Evolutionary conservation across 2,113 vertebrate species (phyloP), one percentile per base, ranked within the genome.

Genomic region (Oceanodroma tethys): DNA sequence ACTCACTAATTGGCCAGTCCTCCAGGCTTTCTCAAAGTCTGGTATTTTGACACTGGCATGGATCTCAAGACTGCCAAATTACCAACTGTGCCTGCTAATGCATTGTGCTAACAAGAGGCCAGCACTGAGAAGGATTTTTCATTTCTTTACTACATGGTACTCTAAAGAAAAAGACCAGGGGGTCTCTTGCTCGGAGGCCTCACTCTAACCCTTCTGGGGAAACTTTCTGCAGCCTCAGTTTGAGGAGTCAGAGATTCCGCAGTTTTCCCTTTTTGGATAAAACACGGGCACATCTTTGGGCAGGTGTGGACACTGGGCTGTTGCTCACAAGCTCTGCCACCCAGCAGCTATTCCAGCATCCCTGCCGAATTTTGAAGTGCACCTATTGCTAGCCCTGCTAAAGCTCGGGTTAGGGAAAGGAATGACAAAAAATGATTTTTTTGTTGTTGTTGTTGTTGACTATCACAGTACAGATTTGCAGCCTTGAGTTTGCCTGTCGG

Each of bases 271-370:
- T 81, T 81, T 67, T 27, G 10, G 34, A 25, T 89, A 60, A 63
- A 94, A 79, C 23, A 62, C 0, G 0, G 26, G 14, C 9, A 17
- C 1, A 1, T 66, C 45, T 83, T 66, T 2, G 5, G 55, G 6
- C 13, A 84, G 26, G 16, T 67, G 16, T 16, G 21, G 53, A 52
- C 22, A 30, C 13, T 15, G 38, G 16, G 47, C 13, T 66, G 56
- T 21, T 50, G 32, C 25, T 34, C 47, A 25, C 63, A 45, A 83
- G 16, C 22, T 86, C 53, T 52, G 15, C 6, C 15, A 62, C 22
- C 1, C 3, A 53, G 38, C 4, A 7, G 8, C 9, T 81, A n/a
- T 29, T 84, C 27, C 50, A 74, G 15, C 16, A 67, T 10, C 23
- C 25, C 32, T 6, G 2, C 13, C 47, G 53, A 52, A 53, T 22